Base-by-base conservation (phyloP, 2,888 invertebrate genomes). In the Catocala fraxini region DNA sequence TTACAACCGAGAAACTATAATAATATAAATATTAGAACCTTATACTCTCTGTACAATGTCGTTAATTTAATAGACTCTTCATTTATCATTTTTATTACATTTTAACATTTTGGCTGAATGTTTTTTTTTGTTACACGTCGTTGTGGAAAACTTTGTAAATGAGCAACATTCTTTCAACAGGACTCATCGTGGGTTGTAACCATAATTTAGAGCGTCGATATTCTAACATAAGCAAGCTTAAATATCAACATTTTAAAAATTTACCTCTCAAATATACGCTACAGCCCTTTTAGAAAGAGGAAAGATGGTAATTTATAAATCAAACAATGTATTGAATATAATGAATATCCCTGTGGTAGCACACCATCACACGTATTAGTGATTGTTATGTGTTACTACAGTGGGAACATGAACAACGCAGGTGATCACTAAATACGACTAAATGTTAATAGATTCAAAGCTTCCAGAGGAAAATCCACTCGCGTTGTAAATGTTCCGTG, bases 31-130 rank as follows among this genome's bases (percentile, higher is more conserved):
- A 89, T 88, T 89, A 89, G 85, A 89, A 90, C 83, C 85, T 87
- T 87, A 86, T 77, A 90, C 89, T 92, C 89, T 92, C 92, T 92
- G 91, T 92, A 92, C 92, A 92, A 67, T 78, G 71, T 75, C 63
- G 71, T 82, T 84, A 84, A 83, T 85, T 84, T 79, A 83, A 84
- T 89, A 89, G 77, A 87, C 84, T 86, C 82, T 84, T 73, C 63
- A 75, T 70, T 67, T 79, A 39, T 39, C 63, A 62, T 54, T 70
- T 52, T 65, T 66, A 53, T 67, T 60, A 70, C 61, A 64, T 68
- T 61, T 68, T 56, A 45, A 53, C 62, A 66, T 66, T 63, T 56
- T 49, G 51, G 51, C 48, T 62, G 63, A 64, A 59, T 49, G 13
- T 61, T 73, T 61, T 52, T 39, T 9, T 15, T 6, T 48, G 55